These are phyloP conservation scores for Dendrophyllia cribrosa DNA, from an alignment of 64 coral and sea anemone genomes.

Conservation along the genomic window DNA sequence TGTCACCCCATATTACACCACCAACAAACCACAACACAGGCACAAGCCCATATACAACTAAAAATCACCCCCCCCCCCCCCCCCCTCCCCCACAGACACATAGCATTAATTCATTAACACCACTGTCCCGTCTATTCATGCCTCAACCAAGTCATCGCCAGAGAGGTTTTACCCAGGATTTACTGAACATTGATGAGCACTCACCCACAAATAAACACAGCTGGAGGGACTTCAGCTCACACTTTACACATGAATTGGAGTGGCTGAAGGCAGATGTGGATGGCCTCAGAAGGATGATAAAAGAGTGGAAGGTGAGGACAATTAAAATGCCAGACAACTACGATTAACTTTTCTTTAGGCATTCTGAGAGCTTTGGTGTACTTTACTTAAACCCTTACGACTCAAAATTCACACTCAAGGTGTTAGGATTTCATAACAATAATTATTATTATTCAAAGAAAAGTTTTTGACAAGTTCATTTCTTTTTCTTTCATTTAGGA, in stretches of 20 bases:
- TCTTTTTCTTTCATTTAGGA: neutral
- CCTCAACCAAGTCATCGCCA: neutral
- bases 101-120: neutral
- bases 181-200: neutral
- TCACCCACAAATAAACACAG: neutral
- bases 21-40: constrained; percentile 10
- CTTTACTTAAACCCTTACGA: neutral
- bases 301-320: constrained; percentile 2
- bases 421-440: no score
- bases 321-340: neutral
- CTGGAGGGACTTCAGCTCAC: constrained; percentile 26
- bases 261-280: constrained; percentile 45
- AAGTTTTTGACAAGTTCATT: no score
- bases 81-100: neutral
- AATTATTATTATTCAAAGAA: no score
- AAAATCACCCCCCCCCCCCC: no score
- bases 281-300: constrained; percentile 9
- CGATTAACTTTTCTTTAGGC: no score
- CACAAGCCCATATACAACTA: neutral
- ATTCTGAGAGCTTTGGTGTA: neutral
- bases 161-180: neutral
- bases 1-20: constrained; percentile 2
- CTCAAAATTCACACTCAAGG: no score
- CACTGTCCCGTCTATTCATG: neutral
- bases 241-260: constrained; percentile 51